phyloP scores from a whole-genome alignment of 2,888 invertebrate genomes.

The Phoenoteleia sp. region DNA sequence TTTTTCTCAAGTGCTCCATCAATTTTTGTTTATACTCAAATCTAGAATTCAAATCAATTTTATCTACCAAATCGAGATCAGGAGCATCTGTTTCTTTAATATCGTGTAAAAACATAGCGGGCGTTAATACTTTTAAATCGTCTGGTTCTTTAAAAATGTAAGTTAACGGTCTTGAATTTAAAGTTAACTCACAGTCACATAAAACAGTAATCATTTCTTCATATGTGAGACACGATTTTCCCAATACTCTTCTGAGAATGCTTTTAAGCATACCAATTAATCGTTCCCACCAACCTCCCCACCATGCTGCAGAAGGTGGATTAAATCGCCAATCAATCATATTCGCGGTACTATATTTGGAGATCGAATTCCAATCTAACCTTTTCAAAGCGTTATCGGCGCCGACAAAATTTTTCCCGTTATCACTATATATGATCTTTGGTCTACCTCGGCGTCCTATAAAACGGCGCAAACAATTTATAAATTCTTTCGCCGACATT shows the following conservation, averaged over 20 bases:
- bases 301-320: constrained; percentile 84
- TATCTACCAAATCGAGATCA: constrained; percentile 42
- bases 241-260: constrained; percentile 81
- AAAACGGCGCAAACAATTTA: constrained; percentile 77
- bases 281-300: constrained; percentile 86
- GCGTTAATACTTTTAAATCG: constrained; percentile 71
- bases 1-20: constrained; percentile 8
- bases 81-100: constrained; percentile 29
- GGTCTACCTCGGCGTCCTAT: constrained; percentile 74
- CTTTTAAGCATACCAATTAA: constrained; percentile 83
- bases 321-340: constrained; percentile 82
- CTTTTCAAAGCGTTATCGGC: constrained; percentile 74
- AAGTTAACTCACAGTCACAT: constrained; percentile 79
- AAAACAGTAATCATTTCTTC: constrained; percentile 80
- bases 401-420: constrained; percentile 84
- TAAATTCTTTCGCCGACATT: constrained; percentile 76
- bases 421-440: constrained; percentile 82
- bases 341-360: constrained; percentile 54
- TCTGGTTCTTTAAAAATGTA: constrained; percentile 68
- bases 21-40: constrained; percentile 2
- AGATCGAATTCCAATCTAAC: constrained; percentile 77
- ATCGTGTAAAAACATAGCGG: constrained; percentile 71
- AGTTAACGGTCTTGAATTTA: constrained; percentile 83
- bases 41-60: not conserved
- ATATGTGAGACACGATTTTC: constrained; percentile 77